A percentile compares a stretch with the other conserved stretches of the same genome.
phyloP scores from a whole-genome alignment of 2,888 invertebrate genomes.

The Drosophila cognata region DNA sequence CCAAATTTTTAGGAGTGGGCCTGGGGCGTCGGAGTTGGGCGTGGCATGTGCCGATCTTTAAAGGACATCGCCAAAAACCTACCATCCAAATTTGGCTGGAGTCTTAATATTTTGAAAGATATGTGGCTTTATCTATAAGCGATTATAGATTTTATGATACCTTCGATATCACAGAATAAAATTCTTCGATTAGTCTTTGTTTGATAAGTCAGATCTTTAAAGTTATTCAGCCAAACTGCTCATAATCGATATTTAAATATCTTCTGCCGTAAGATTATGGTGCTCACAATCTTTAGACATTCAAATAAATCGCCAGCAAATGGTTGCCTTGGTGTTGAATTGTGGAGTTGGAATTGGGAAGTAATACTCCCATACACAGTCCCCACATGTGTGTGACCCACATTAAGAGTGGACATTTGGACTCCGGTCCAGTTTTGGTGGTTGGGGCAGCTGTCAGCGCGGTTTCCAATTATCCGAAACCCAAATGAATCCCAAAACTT shows the following conservation, averaged over 20 bases:
- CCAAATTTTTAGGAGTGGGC: too few relatives aligned
- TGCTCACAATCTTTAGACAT: constrained; percentile 15
- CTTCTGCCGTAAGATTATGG: constrained; percentile 1
- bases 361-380: not conserved
- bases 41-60: too few relatives aligned
- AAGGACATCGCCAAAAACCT: too few relatives aligned
- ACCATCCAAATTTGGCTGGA: too few relatives aligned
- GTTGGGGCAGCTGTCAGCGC: constrained; percentile 57
- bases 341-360: not conserved
- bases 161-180: too few relatives aligned
- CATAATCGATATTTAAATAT: not conserved
- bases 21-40: fast-evolving
- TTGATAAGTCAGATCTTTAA: too few relatives aligned
- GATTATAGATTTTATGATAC: too few relatives aligned
- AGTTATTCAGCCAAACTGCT: not conserved
- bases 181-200: too few relatives aligned
- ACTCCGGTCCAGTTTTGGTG: constrained; percentile 18
- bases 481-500: constrained; percentile 55
- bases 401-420: constrained; percentile 28
- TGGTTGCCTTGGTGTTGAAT: constrained; percentile 30
- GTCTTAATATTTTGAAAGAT: too few relatives aligned
- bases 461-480: constrained; percentile 62
- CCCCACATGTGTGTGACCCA: constrained; percentile 1
- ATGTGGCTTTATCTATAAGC: too few relatives aligned
- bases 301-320: constrained; percentile 21